phyloP scores from a whole-genome alignment of 1,140 invertebrate species.

The Paralvinella palmiformis region DNA sequence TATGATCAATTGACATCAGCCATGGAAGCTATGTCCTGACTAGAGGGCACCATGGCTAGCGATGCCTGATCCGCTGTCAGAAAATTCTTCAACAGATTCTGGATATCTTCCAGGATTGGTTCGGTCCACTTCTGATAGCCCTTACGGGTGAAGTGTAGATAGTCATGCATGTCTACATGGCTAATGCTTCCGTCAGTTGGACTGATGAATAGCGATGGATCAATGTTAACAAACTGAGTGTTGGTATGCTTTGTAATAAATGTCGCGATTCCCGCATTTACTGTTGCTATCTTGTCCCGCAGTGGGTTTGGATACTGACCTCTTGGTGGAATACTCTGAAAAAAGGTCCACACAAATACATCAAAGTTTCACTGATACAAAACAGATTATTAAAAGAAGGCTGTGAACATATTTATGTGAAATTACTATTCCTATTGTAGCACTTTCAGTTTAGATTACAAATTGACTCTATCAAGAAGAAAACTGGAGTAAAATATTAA shows the following conservation, averaged over 20 bases:
- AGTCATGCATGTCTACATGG: constrained; percentile 83
- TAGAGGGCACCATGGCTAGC: too few relatives aligned
- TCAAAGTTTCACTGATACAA: too few relatives aligned
- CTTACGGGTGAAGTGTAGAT: constrained; percentile 73
- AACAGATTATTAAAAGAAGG: too few relatives aligned
- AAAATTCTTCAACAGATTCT: constrained; percentile 40
- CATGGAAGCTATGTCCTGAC: too few relatives aligned
- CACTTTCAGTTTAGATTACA: too few relatives aligned
- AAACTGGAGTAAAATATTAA: too few relatives aligned
- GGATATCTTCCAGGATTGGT: constrained; percentile 43
- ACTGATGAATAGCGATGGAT: constrained; percentile 63
- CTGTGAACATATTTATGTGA: too few relatives aligned
- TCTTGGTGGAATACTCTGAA: constrained; percentile 71
- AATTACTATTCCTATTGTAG: too few relatives aligned
- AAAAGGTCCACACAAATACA: not conserved
- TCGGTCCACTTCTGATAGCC: constrained; percentile 66
- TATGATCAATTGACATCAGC: too few relatives aligned
- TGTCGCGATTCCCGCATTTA: constrained; percentile 66
- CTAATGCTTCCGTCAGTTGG: constrained; percentile 66
- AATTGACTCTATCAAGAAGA: too few relatives aligned
- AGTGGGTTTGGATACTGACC: constrained; percentile 74
- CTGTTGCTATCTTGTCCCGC: constrained; percentile 66
- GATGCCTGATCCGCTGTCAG: constrained; percentile 32
- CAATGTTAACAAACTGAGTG: constrained; percentile 56
- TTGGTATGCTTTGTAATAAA: constrained; percentile 56